Conservation (phyloP, 2,888 invertebrate species). For the Athalia rosae region DNA sequence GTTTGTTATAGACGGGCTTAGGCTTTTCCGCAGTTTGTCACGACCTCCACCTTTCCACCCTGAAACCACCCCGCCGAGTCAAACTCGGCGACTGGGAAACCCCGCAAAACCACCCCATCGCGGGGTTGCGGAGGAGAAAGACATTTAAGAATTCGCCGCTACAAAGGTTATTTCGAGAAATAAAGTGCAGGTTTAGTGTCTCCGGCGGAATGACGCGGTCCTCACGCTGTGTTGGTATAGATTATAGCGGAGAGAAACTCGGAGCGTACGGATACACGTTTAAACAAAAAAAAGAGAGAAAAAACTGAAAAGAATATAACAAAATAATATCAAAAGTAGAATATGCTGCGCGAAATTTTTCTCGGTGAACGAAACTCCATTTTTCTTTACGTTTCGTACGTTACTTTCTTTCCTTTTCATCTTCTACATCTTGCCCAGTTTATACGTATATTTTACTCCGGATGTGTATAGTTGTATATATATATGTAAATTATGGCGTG, state of each 20-base stretch:
- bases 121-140: constrained; percentile 13
- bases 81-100: background rate
- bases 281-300: background rate
- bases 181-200: constrained; percentile 46
- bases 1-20: background rate
- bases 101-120: background rate
- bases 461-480: too few relatives aligned
- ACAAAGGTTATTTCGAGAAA: constrained; percentile 47
- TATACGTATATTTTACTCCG: too few relatives aligned
- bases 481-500: background rate
- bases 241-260: too few relatives aligned
- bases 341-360: too few relatives aligned
- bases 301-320: too few relatives aligned
- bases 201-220: constrained; percentile 1
- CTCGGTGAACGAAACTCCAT: too few relatives aligned
- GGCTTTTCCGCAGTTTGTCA: background rate
- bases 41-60: background rate
- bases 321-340: too few relatives aligned
- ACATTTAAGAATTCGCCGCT: constrained; percentile 47
- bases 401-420: too few relatives aligned
- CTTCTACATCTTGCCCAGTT: too few relatives aligned
- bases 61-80: background rate
- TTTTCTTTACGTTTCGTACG: too few relatives aligned
- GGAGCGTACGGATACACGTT: too few relatives aligned
- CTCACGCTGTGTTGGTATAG: too few relatives aligned